These are phyloP conservation scores for Cynopterus sphinx DNA, from an alignment of 2,797 vertebrate species.

Conservation along the genomic window DNA sequence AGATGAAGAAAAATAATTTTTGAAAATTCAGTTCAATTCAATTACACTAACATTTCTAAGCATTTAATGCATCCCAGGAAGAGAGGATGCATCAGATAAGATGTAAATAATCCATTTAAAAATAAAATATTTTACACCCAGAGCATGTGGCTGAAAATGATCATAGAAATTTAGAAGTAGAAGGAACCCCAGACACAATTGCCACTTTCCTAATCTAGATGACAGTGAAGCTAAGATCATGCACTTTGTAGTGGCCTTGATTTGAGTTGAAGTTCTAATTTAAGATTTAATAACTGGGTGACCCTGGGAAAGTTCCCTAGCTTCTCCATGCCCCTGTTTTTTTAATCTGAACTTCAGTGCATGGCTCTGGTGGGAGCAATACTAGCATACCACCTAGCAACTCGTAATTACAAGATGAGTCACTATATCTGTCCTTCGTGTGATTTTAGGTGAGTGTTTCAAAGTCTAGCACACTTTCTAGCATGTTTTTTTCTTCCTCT, in stretches of 20 bases:
- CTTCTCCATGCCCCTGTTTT: background rate
- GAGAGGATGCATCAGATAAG: background rate
- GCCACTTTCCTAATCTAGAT: background rate
- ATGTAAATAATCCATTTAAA: background rate
- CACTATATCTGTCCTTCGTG: background rate
- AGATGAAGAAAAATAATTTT: background rate
- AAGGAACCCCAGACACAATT: background rate
- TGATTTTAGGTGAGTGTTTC: background rate
- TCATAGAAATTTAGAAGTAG: background rate
- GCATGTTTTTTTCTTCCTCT: background rate
- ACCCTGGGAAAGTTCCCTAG: background rate
- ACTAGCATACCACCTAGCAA: background rate
- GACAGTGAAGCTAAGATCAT: background rate
- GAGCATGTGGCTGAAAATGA: background rate
- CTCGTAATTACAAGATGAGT: background rate
- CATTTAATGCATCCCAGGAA: background rate
- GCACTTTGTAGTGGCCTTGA: background rate
- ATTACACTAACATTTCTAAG: background rate
- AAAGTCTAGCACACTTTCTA: background rate
- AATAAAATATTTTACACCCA: background rate
- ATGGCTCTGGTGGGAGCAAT: background rate
- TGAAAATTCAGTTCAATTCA: background rate
- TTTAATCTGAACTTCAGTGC: background rate
- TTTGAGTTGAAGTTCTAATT: background rate
- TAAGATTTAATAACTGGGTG: background rate